These are phyloP conservation scores for Aleadryas rufinucha DNA, from an alignment of 2,113 vertebrate genomes.

Conservation along the genomic window DNA sequence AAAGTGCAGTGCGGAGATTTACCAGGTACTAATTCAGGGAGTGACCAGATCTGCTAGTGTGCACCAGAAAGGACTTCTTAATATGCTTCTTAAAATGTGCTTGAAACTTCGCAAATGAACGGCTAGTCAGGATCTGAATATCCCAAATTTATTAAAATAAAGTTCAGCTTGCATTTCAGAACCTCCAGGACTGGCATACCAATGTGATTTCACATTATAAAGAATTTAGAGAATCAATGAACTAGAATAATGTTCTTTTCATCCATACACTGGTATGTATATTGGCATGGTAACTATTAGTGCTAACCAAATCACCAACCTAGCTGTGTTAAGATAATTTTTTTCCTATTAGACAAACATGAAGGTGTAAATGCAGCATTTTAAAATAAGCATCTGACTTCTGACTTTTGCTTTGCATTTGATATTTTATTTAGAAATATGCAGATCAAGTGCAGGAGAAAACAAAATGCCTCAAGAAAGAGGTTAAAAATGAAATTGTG, in stretches of 20 bases:
- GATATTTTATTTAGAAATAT: background rate
- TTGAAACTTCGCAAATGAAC: slow-evolving; percentile 22
- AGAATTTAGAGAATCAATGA: slow-evolving; percentile 43
- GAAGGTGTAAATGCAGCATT: background rate
- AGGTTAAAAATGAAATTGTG: background rate
- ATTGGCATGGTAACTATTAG: slow-evolving; percentile 36
- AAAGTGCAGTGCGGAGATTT: background rate
- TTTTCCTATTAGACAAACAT: background rate
- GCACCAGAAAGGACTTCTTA: background rate
- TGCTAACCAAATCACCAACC: slow-evolving; percentile 17
- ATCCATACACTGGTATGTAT: background rate
- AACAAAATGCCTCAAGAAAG: background rate
- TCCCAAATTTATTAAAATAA: slow-evolving; percentile 51
- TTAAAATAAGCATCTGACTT: background rate
- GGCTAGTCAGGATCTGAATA: background rate
- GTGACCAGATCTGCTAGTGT: background rate
- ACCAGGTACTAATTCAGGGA: background rate
- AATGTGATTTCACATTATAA: slow-evolving; percentile 34
- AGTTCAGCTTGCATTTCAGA: slow-evolving; percentile 37
- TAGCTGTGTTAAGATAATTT: background rate
- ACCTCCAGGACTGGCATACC: slow-evolving; percentile 20
- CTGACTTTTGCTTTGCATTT: background rate
- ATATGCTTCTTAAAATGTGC: background rate
- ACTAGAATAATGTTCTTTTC: slow-evolving; percentile 2
- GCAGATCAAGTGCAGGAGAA: background rate